Percentiles rank a stretch among this genome's conserved stretches.
Evolutionary conservation across 2,797 vertebrate genomes (phyloP).

Genomic region (Gallinago solitaria): DNA sequence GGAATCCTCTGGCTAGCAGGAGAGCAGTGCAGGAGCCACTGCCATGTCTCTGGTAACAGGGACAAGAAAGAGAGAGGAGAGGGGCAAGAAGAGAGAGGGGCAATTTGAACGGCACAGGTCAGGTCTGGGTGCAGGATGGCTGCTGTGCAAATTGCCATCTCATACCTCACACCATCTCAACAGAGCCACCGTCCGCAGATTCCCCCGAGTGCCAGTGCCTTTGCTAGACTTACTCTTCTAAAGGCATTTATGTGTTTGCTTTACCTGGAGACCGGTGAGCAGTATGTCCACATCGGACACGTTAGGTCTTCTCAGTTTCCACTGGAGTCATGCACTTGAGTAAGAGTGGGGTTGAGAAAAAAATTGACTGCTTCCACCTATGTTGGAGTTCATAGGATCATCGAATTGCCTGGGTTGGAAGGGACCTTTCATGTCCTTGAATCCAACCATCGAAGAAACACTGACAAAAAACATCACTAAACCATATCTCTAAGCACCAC

Average conservation of each 20-base stretch:
- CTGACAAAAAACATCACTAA: too few relatives aligned
- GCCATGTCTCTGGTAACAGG: not conserved
- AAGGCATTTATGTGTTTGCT: not conserved
- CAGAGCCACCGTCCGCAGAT: not conserved
- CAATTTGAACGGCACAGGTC: not conserved
- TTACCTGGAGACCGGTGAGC: not conserved
- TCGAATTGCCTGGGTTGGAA: too few relatives aligned
- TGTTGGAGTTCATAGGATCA: not conserved
- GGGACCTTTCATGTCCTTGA: too few relatives aligned
- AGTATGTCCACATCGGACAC: not conserved
- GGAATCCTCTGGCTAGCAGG: not conserved
- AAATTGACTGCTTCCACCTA: not conserved
- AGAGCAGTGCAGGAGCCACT: not conserved
- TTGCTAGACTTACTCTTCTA: not conserved
- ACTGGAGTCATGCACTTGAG: not conserved
- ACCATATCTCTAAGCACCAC: too few relatives aligned
- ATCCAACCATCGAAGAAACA: too few relatives aligned
- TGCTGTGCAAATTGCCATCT: not conserved
- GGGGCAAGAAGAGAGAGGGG: not conserved
- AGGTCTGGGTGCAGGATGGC: not conserved
- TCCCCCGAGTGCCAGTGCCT: not conserved
- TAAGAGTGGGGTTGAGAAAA: not conserved
- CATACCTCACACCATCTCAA: not conserved
- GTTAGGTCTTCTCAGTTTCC: not conserved
- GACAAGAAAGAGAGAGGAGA: not conserved